Base-by-base conservation (phyloP, 1,140 invertebrate genomes). In the Reticulitermes speratus region DNA sequence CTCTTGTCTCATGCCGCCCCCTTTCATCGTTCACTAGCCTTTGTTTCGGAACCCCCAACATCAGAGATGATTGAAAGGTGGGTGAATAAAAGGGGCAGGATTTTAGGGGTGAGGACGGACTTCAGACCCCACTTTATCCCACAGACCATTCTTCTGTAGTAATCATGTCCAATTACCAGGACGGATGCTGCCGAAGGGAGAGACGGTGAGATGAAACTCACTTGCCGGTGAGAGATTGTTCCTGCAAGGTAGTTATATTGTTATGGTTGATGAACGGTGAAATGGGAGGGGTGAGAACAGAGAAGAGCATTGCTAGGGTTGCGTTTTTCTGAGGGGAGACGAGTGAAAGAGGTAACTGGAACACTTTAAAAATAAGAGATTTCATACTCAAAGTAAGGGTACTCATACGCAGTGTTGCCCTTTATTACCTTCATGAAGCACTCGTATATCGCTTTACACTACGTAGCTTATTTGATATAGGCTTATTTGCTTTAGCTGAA, bases 1-100 rank as follows among this genome's bases (percentile, higher is more conserved):
- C 65, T 30, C 65, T 75, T 30, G 65, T 30, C 59, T 65, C 65
- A n/a, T 30, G 14, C 65, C 52, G 14, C n/a, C 55, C 65, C 65
- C 19, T 75, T 75, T 30, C 65, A 75, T 75, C 65, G 25, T 30
- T 75, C 65, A 16, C 65, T 75, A 25, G 65, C n/a, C 25, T 75
- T 75, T 75, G 65, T 75, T 75, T 75, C 65, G 65, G 8, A 75
- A 11, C 25, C 65, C 65, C 65, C n/a, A 75, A 30, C 65, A 30
- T 75, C 65, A 75, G 65, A 75, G 65, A 75, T 75, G 65, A 75
- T 75, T 75, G 65, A 75, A 75, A 75, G 65, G 65, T 75, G 65
- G 65, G 65, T 30, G 65, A 25, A 30, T 75, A 14, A n/a, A 75
- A 75, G 65, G n/a, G 65, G 65, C n/a, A 30, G 65, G n/a, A 75